Evolutionary conservation across 2,113 vertebrate genomes (phyloP).

Genomic region (Odontophorus gujanensis): DNA sequence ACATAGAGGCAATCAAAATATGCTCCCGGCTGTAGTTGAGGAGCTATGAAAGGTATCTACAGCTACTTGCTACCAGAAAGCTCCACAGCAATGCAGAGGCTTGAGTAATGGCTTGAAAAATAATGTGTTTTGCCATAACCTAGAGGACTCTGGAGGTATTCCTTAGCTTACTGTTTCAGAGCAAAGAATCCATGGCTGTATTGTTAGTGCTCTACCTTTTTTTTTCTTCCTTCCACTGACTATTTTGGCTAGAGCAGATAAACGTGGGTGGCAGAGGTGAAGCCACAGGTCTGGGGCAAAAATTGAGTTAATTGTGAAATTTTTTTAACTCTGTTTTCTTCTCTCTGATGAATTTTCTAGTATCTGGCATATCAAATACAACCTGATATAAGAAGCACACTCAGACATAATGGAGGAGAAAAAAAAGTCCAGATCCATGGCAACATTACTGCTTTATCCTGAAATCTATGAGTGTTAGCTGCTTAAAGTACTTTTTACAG

Average conservation of each 20-base stretch:
- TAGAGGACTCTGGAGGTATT: neutral
- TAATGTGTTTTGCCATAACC: neutral
- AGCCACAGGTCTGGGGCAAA: neutral
- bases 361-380: neutral
- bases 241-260: neutral
- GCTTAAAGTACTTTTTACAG: neutral
- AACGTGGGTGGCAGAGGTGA: rapidly evolving
- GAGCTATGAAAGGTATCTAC: neutral
- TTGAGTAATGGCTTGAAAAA: neutral
- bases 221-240: neutral
- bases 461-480: neutral
- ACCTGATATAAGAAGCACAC: neutral
- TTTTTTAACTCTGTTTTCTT: neutral
- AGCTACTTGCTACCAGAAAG: neutral
- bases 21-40: neutral
- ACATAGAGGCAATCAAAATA: neutral
- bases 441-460: neutral
- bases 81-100: neutral
- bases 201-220: neutral
- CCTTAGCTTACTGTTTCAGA: neutral
- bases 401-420: neutral
- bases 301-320: neutral
- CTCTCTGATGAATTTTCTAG: neutral
- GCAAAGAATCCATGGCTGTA: neutral
- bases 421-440: neutral